Base-by-base conservation (phyloP, 2,888 invertebrate genomes). In the Caenorhabditis sp. region DNA sequence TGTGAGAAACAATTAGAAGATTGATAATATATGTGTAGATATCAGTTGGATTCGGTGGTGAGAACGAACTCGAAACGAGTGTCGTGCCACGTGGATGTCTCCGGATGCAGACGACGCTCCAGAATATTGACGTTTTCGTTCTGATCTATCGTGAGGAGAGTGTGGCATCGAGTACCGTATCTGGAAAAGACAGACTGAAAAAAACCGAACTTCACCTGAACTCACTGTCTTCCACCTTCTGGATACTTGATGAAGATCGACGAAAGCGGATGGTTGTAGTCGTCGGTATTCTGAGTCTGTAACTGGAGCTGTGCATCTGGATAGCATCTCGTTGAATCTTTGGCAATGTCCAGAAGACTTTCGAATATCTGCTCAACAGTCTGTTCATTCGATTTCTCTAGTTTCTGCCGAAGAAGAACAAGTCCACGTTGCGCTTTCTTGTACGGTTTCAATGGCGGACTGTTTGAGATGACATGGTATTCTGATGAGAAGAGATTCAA, bases 261-360 rank as follows among this genome's bases (percentile, higher is more conserved):
- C 15, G 65, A 72, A 15, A 85, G 37, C 18, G 81, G 72, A 11
- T 50, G 71, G 72, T 85, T 83, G 55, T 55, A 62, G n/a, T 70
- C 68, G n/a, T 74, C 60, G 2, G 56, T 20, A 18, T 58, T 62
- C 18, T 78, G 84, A 1, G 84, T 85, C 65, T 88, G 88, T 18
- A 76, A 44, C 18, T 62, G 64, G 4, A 87, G 32, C 60, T 88
- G 88, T 11, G 71, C 60, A 69, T 88, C 88, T 0, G 88, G 87
- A 37, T 80, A 82, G 47, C 78, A 81, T 26, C 86, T 51, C 2
- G 32, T 61, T 35, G 20, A 37, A 53, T 87, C 81, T 18, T 22
- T 65, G 15, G 69, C 81, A 20, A 86, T 70, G 13, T 76, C 61
- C 4, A 85, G 32, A 18, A 88, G 56, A 24, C 60, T 58, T 0